Conservation (phyloP, 2,888 invertebrate species). For the Geotrupes spiniger region DNA sequence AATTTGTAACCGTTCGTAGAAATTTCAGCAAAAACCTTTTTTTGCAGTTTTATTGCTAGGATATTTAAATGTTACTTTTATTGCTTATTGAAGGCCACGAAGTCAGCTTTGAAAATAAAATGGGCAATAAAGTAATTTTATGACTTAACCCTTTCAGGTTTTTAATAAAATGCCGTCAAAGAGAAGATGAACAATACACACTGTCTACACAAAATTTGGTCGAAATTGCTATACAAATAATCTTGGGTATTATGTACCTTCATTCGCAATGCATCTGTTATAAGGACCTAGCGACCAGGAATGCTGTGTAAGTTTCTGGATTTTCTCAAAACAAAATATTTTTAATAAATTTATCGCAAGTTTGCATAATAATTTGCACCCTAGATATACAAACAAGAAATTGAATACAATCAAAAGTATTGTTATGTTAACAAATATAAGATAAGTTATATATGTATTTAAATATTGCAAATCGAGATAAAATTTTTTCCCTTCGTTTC, state of each 20-base stretch:
- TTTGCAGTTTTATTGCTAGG: constrained; percentile 51
- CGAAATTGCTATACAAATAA: constrained; percentile 91
- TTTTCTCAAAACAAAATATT: not conserved
- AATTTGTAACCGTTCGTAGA: too few species aligned
- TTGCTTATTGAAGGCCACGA: constrained; percentile 9
- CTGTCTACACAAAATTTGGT: constrained; percentile 94
- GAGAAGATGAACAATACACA: constrained; percentile 66
- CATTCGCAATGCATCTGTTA: constrained; percentile 91
- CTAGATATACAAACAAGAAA: too few species aligned
- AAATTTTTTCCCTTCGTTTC: too few species aligned
- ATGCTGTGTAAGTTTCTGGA: constrained; percentile 81
- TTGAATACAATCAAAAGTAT: too few species aligned
- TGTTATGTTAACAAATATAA: too few species aligned
- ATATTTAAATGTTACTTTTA: too few species aligned
- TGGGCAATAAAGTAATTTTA: constrained; percentile 16
- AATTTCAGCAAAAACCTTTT: constrained; percentile 70
- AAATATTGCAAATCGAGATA: too few species aligned
- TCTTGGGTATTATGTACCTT: constrained; percentile 85
- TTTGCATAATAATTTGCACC: too few species aligned
- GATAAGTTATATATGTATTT: too few species aligned
- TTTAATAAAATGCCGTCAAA: constrained; percentile 46
- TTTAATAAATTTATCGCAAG: too few species aligned
- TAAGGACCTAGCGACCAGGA: constrained; percentile 90
- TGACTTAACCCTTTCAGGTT: constrained; percentile 38
- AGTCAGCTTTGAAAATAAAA: constrained; percentile 18